Evolutionary conservation across 2,797 vertebrate species (phyloP).

Genomic region (Malurus splendens): DNA sequence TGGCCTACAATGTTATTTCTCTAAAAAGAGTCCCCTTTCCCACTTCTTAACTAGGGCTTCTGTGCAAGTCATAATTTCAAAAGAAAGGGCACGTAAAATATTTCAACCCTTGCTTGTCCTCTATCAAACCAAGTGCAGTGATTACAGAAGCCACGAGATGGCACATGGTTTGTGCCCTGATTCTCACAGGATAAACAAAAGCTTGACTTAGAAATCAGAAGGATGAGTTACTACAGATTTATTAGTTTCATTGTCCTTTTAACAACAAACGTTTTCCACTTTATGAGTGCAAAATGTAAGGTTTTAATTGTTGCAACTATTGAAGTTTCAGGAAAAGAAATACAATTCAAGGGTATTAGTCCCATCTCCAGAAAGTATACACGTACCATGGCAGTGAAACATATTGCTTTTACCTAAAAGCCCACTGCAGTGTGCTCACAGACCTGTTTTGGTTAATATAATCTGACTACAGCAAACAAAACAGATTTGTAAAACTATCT

Average conservation of each 20-base stretch:
- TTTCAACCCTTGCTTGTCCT: not conserved
- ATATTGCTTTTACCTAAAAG: not conserved
- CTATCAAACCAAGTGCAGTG: not conserved
- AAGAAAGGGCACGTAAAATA: not conserved
- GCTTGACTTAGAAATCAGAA: not conserved
- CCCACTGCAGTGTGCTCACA: not conserved
- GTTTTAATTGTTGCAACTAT: not conserved
- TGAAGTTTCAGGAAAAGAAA: not conserved
- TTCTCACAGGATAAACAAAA: not conserved
- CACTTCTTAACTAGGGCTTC: not conserved
- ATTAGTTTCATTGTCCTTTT: not conserved
- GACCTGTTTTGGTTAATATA: not conserved
- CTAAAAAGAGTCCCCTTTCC: not conserved
- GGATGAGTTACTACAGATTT: not conserved
- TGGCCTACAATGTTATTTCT: fast-evolving
- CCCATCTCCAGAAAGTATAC: not conserved
- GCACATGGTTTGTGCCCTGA: slow-evolving; percentile 27
- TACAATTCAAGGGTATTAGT: not conserved
- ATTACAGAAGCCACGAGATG: slow-evolving; percentile 57
- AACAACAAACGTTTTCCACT: not conserved
- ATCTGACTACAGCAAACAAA: not conserved
- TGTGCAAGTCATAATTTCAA: not conserved
- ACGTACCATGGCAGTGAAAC: not conserved
- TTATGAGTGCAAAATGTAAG: not conserved
- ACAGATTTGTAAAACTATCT: not conserved